Evolutionary conservation across 53 echinoderm and acorn worm genomes (phyloP), one percentile per base, ranked within the genome.

Genomic region (Temnopleurus reevesii): DNA sequence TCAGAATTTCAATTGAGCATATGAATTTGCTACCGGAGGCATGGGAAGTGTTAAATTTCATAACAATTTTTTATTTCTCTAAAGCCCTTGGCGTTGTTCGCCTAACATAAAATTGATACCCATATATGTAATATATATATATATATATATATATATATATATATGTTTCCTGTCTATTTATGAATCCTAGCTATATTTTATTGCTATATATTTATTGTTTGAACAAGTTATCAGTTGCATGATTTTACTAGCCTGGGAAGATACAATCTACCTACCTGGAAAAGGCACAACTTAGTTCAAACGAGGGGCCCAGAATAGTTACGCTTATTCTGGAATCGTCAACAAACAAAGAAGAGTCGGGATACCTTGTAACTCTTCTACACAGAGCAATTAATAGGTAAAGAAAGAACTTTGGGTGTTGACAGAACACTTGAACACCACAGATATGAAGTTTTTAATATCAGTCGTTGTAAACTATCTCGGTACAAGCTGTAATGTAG

Each of bases 371-470:
- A 71, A 23, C 71, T 9, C 38, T 6, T n/a, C 71, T 41, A 21
- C 71, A 71, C 41, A 71, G 71, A 71, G 71, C 71, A 71, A 71
- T 71, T 71, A 71, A 71, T 71, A 71, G 71, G 71, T 21, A 41
- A 21, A 38, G 21, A 26, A 28, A 49, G 79, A 79, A 79, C 79
- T 79, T 79, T 79, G 79, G 30, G 46, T 79, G 49, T 79, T 79
- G 79, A 79, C 79, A 79, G 9, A 79, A 41, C 79, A 79, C 79
- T 79, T 30, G 30, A 79, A 49, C 45, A 29, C 25, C 46, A 49
- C 27, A 79, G 79, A 79, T 79, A 79, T 79, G 46, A 79, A 79
- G 79, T 79, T 79, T 79, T 49, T 79, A 79, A 79, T 79, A 79
- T 79, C 17, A 41, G 49, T 79, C 5, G 46, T 28, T 49, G 79